Conservation (phyloP, 1,140 invertebrate species). For the Drusus annulatus region DNA sequence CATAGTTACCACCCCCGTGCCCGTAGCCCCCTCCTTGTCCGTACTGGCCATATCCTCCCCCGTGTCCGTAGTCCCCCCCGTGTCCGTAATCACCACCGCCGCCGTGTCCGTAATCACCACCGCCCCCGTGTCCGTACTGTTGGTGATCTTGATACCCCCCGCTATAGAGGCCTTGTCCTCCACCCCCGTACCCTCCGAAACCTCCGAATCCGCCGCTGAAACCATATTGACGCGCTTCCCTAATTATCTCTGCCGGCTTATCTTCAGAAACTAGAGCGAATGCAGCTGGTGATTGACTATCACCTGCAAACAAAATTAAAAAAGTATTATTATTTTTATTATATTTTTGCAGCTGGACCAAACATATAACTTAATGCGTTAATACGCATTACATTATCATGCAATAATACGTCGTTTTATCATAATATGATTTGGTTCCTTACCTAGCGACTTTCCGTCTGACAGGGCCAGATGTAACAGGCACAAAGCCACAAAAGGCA, state of each 20-base stretch:
- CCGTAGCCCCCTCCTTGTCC: slow-evolving; percentile 35
- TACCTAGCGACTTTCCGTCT: neutral
- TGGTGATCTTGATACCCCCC: slow-evolving; percentile 22
- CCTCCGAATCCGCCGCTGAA: slow-evolving; percentile 36
- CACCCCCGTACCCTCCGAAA: slow-evolving; percentile 29
- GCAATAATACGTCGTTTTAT: too few relatives aligned
- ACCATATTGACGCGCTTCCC: slow-evolving; percentile 27
- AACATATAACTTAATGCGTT: too few relatives aligned
- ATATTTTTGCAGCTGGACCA: too few relatives aligned
- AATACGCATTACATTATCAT: too few relatives aligned
- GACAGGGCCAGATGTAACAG: neutral
- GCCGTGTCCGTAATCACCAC: slow-evolving; percentile 24
- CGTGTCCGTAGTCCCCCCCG: slow-evolving; percentile 11
- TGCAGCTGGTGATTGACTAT: neutral
- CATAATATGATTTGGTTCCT: neutral
- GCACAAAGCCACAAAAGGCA: neutral
- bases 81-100: slow-evolving; percentile 13
- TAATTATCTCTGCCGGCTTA: neutral
- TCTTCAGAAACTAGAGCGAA: neutral
- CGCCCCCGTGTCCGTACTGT: slow-evolving; percentile 8
- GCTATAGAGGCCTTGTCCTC: slow-evolving; percentile 20
- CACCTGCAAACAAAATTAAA: neutral
- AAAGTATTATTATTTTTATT: neutral
- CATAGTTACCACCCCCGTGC: neutral
- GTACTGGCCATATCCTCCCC: too few relatives aligned